Percentiles rank a stretch among this genome's conserved stretches.
phyloP scores from a whole-genome alignment of 2,113 vertebrate genomes.

The Proteles cristata region DNA sequence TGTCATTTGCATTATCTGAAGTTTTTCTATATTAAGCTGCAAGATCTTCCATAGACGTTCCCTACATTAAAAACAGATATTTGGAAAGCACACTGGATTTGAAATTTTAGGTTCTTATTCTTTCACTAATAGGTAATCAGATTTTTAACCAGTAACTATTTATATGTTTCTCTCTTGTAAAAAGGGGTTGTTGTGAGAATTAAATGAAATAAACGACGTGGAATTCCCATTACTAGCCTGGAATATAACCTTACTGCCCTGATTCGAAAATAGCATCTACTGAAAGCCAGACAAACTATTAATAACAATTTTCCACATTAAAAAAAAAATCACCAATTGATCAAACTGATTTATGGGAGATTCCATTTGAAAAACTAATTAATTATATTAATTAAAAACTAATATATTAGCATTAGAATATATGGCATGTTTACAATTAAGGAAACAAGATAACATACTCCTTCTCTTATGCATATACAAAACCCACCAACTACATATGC shows the following conservation, averaged over 20 bases:
- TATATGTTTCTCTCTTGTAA: neutral
- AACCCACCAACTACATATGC: neutral
- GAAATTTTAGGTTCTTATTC: neutral
- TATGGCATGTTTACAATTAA: neutral
- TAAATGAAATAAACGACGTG: neutral
- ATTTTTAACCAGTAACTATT: neutral
- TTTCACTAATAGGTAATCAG: neutral
- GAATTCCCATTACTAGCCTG: neutral
- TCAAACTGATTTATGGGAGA: neutral
- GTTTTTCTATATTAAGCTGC: neutral
- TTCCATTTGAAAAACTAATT: neutral
- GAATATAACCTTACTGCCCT: neutral
- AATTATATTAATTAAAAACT: no score
- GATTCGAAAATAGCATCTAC: conserved; percentile 8
- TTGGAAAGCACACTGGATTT: neutral
- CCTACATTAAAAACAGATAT: neutral
- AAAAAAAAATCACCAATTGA: conserved; percentile 28
- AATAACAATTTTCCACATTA: conserved; percentile 17
- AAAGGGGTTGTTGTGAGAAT: neutral
- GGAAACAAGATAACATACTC: neutral
- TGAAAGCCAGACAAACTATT: conserved; percentile 26
- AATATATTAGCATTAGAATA: neutral
- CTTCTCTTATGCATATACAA: neutral
- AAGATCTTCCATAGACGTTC: neutral
- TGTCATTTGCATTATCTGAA: neutral